A percentile compares a stretch with the other conserved stretches of the same genome.
phyloP scores from a whole-genome alignment of 2,888 invertebrate species.

The Nomada ferruginata region DNA sequence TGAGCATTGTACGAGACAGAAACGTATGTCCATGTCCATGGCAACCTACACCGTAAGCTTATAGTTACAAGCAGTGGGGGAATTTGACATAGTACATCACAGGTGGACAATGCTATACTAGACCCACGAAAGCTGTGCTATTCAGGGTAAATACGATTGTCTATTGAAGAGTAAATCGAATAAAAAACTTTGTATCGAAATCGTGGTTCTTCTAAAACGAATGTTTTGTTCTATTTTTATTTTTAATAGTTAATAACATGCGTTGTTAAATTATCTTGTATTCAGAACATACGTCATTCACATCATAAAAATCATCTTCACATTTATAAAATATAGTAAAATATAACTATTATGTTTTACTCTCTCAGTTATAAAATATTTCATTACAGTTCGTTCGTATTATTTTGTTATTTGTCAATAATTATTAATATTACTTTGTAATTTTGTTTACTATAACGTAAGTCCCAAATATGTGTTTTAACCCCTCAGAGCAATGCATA shows the following conservation, averaged over 20 bases:
- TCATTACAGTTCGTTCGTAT: background rate
- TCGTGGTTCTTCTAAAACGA: conserved; percentile 6
- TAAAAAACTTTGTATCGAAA: conserved; percentile 2
- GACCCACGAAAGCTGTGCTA: conserved; percentile 3
- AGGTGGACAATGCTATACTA: background rate
- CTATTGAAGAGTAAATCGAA: background rate
- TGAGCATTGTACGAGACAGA: conserved; percentile 11
- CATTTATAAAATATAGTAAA: background rate
- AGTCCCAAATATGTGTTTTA: background rate
- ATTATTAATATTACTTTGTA: background rate
- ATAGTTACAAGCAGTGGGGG: conserved; percentile 12
- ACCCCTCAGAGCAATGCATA: background rate
- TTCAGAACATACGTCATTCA: background rate
- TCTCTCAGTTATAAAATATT: background rate
- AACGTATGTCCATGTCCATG: conserved; percentile 15
- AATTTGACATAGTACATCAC: conserved; percentile 35
- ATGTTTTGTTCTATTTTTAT: background rate
- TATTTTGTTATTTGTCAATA: background rate
- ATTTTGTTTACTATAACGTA: background rate
- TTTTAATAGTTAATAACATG: too few relatives aligned
- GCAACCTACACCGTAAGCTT: conserved; percentile 35
- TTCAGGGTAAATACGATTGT: background rate
- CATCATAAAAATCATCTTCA: background rate
- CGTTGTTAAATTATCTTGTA: too few relatives aligned
- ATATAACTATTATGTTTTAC: background rate